A percentile compares a stretch with the other conserved stretches of the same genome.
phyloP scores from a whole-genome alignment of 2,797 vertebrate genomes.

The Molothrus ater region DNA sequence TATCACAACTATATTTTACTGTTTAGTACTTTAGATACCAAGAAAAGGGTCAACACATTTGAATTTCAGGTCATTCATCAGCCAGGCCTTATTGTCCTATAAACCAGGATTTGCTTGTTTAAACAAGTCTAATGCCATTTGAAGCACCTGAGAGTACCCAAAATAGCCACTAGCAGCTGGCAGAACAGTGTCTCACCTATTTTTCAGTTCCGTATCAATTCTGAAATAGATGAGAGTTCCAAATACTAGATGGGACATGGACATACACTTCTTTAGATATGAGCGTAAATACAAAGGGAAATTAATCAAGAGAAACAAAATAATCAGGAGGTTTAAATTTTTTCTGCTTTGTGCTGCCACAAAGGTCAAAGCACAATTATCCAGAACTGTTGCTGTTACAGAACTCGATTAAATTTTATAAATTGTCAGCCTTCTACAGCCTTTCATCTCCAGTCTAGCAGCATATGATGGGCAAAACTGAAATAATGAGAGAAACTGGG shows the following conservation, averaged over 20 bases:
- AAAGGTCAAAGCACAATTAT: conserved; percentile 16
- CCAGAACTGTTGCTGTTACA: neutral
- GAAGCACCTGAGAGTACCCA: neutral
- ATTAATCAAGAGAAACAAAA: conserved; percentile 3
- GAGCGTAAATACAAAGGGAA: neutral
- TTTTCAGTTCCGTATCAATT: neutral
- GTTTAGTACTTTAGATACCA: neutral
- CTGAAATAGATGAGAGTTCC: neutral
- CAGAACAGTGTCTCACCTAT: neutral
- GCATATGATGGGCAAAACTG: neutral
- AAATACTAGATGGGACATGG: neutral
- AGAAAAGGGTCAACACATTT: neutral
- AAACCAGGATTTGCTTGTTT: neutral
- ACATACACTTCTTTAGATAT: neutral
- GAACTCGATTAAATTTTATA: conserved; percentile 28
- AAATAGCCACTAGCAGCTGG: neutral
- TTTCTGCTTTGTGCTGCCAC: neutral
- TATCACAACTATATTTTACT: neutral
- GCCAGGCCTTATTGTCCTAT: neutral
- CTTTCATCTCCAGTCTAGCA: neutral
- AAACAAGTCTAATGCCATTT: neutral
- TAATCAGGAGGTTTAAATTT: neutral
- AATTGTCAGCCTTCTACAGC: neutral
- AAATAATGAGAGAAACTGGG: conserved; percentile 9
- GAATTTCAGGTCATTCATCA: neutral